phyloP scores from a whole-genome alignment of 2,888 invertebrate species.

The Philopedon plagiatum region DNA sequence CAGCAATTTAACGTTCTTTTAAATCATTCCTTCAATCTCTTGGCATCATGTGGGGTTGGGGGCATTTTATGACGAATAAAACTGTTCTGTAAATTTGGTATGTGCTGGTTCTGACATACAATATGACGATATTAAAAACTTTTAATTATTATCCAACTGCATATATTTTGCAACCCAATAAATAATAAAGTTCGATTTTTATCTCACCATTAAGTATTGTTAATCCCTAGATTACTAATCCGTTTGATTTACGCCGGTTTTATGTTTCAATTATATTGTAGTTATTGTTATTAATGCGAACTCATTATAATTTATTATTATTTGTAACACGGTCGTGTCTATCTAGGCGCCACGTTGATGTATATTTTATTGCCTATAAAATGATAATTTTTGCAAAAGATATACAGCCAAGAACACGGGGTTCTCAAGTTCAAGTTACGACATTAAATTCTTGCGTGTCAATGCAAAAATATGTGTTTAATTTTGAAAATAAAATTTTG shows the following conservation, averaged over 20 bases:
- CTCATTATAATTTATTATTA: slow-evolving; percentile 40
- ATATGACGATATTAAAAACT: no score
- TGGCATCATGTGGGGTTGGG: no score
- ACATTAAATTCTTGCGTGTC: slow-evolving; percentile 18
- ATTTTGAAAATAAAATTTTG: neutral
- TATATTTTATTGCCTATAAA: slow-evolving; percentile 37
- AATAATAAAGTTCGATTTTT: neutral
- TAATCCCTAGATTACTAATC: neutral
- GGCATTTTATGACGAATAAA: no score
- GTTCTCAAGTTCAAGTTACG: slow-evolving; percentile 18
- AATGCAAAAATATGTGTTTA: neutral
- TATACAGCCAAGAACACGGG: slow-evolving; percentile 6
- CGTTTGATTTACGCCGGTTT: slow-evolving; percentile 7
- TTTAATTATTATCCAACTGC: no score
- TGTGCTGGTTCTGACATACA: no score
- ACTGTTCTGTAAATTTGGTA: no score
- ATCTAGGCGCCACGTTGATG: slow-evolving; percentile 44
- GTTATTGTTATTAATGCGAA: slow-evolving; percentile 24
- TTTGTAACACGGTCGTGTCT: slow-evolving; percentile 29
- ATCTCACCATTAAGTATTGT: neutral
- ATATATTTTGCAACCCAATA: neutral
- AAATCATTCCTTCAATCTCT: no score
- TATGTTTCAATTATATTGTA: slow-evolving; percentile 24
- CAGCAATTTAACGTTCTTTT: no score
- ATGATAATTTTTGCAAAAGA: slow-evolving; percentile 30